Evolutionary conservation across 1,140 invertebrate genomes (phyloP), one percentile per base, ranked within the genome.

Genomic region (Eubasilissa regina): DNA sequence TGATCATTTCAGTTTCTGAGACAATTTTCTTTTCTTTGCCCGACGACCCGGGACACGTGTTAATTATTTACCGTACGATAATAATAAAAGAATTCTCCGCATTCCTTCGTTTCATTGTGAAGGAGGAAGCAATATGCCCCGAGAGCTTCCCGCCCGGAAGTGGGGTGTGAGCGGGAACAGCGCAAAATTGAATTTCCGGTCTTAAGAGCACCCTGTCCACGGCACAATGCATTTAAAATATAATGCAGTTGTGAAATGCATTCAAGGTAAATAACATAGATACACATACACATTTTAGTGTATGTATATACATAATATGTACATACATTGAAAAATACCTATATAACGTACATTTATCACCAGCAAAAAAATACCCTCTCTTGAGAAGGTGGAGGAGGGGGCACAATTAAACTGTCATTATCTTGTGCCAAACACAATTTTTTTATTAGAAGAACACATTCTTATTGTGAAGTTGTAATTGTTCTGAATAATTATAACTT

Each of bases 161-260:
- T 25, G 47, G 45, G 66, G 51, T 19, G 47, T n/a, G 45, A 25
- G 15, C 10, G 15, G 51, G 66, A 13, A 0, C 15, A 17, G 66
- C 45, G 17, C 45, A 17, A 70, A 70, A 70, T 48, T 70, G 66
- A 48, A 70, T 70, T 70, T 70, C 66, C 66, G 66, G 66, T 70
- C 19, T 19, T 70, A 70, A 70, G 66, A 70, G 51, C 25, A 53
- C 21, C 66, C 10, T 8, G 66, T 70, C 45, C 15, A 10, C 17
- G 45, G 47, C 17, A 70, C 66, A 70, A 70, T 70, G 47, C 66
- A 51, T 70, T 70, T 25, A 11, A 25, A 19, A 51, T 15, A 51
- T 70, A 51, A 70, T 51, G 66, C 45, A 70, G 13, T 70, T 51
- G 66, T 25, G 47, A 47, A 70, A 70, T 70, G 66, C 19, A 70